phyloP scores from a whole-genome alignment of 2,113 vertebrate species.

The Notarius quadriscutis region DNA sequence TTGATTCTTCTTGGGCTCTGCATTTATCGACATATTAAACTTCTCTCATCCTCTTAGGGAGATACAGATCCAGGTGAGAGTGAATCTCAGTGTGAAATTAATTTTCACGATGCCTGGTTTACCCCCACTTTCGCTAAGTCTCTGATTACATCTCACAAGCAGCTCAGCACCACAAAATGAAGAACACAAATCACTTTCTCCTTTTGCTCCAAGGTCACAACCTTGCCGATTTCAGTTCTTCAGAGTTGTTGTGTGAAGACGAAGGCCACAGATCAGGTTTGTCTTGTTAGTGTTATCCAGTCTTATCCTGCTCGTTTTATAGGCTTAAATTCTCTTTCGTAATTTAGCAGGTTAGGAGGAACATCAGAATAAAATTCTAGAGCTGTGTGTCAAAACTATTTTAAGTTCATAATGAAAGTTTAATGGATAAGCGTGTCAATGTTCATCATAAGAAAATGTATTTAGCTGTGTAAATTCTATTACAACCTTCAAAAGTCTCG shows the following conservation, averaged over 20 bases:
- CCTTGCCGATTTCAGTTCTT: not conserved
- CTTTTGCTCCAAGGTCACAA: slow-evolving; percentile 14
- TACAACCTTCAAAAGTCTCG: not conserved
- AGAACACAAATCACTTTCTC: slow-evolving; percentile 2
- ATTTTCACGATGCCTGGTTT: slow-evolving; percentile 27
- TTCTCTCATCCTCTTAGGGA: slow-evolving; percentile 34
- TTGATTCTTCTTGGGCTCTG: not conserved
- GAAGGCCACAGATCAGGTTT: not conserved
- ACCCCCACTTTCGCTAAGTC: slow-evolving; percentile 6
- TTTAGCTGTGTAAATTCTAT: not conserved
- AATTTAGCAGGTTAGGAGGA: not conserved
- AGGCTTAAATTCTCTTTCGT: not conserved
- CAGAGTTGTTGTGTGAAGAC: not conserved
- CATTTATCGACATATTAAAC: slow-evolving; percentile 33
- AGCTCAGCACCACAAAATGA: not conserved
- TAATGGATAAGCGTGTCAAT: not conserved
- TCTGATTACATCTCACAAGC: slow-evolving; percentile 25
- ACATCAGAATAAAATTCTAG: not conserved
- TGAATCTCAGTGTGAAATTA: slow-evolving; percentile 22
- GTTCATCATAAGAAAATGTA: not conserved
- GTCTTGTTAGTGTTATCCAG: not conserved
- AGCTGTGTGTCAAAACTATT: not conserved
- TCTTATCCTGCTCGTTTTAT: not conserved
- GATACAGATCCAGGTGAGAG: slow-evolving; percentile 29
- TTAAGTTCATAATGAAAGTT: not conserved